A percentile compares a stretch with the other conserved stretches of the same genome.
Conservation (phyloP, 2,797 vertebrate genomes). For the Chaunax sp. region DNA sequence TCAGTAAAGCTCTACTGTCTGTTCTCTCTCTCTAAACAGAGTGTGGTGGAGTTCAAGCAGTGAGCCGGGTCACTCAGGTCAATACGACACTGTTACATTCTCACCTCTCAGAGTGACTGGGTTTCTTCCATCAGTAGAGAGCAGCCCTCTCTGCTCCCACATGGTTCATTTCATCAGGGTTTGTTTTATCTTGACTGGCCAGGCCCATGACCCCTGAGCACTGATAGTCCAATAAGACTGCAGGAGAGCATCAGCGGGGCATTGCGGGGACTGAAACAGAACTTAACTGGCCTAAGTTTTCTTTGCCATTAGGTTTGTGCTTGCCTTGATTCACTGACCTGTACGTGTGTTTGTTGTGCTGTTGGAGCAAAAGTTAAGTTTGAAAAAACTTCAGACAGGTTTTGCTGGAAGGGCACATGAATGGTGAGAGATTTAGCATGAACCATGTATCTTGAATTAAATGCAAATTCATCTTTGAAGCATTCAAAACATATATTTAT, state of each 20-base stretch:
- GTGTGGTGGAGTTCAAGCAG: conserved; percentile 50
- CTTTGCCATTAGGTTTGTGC: conserved; percentile 45
- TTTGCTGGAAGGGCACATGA: conserved; percentile 46
- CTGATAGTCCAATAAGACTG: conserved; percentile 74
- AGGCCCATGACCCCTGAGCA: conserved; percentile 77
- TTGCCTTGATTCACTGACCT: conserved; percentile 35
- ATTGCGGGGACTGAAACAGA: conserved; percentile 58
- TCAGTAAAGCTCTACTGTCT: conserved; percentile 18
- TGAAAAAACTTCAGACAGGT: conserved; percentile 34
- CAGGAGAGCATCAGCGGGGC: conserved; percentile 60
- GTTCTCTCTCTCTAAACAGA: conserved; percentile 35
- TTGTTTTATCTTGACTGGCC: conserved; percentile 83
- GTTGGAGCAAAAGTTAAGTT: conserved; percentile 52
- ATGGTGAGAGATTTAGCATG: conserved; percentile 49
- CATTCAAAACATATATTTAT: conserved; percentile 25
- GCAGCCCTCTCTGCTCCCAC: conserved; percentile 70
- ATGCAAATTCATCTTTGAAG: conserved; percentile 68
- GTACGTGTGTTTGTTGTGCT: conserved; percentile 31
- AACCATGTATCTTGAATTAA: conserved; percentile 60
- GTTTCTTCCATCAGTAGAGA: conserved; percentile 69
- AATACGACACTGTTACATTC: conserved; percentile 64
- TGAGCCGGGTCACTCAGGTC: conserved; percentile 69
- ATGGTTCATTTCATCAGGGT: conserved; percentile 79
- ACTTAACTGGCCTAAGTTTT: conserved; percentile 60
- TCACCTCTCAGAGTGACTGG: conserved; percentile 76